Conservation (phyloP, 2,113 vertebrate genomes). For the Bagarius yarrelli region DNA sequence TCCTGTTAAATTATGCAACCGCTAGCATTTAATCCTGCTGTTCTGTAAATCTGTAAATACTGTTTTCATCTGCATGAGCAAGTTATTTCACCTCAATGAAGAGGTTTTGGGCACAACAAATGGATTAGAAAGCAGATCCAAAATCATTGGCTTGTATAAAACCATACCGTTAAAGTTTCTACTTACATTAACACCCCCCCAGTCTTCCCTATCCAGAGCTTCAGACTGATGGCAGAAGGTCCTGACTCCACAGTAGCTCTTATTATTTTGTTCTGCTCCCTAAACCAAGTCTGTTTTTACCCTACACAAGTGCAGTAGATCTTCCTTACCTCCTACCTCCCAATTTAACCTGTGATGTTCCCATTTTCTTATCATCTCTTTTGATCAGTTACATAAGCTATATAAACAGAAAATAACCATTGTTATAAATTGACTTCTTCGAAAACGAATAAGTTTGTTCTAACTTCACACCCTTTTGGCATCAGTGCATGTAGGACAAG, state of each 20-base stretch:
- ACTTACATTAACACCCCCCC: background rate
- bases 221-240: no score
- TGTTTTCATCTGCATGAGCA: background rate
- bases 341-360: background rate
- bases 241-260: no score
- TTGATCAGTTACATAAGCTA: background rate
- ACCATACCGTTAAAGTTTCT: background rate
- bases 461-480: background rate
- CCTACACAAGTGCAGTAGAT: no score
- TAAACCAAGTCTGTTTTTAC: no score
- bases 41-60: background rate
- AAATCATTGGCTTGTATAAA: background rate
- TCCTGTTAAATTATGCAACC: slow-evolving; percentile 8
- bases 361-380: background rate
- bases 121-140: background rate
- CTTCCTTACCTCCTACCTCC: background rate
- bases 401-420: background rate
- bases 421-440: background rate
- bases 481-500: slow-evolving; percentile 27
- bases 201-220: no score
- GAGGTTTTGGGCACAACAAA: background rate
- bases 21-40: background rate
- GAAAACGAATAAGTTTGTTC: no score
- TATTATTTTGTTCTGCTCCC: no score
- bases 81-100: background rate